Evolutionary conservation across 2,888 invertebrate genomes (phyloP).

Genomic region (Hymenopus coronatus): DNA sequence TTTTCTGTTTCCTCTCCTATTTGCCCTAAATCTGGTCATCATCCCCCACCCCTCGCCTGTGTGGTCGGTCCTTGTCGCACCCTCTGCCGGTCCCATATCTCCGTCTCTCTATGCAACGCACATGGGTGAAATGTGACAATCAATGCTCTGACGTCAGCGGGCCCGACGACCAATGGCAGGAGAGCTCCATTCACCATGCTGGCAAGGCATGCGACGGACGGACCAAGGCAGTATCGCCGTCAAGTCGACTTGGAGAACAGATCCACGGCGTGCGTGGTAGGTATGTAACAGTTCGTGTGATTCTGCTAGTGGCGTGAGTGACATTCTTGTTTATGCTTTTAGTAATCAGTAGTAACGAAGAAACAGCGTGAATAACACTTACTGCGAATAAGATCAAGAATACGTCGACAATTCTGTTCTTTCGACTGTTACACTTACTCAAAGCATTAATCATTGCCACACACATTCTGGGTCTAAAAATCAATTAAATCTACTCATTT

Average conservation of each 20-base stretch:
- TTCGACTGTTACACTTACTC: no score
- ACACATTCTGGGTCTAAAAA: no score
- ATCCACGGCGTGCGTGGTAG: background rate
- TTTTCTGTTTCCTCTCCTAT: background rate
- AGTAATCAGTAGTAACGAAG: no score
- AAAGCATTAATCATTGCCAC: no score
- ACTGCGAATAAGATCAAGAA: no score
- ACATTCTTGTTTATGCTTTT: no score
- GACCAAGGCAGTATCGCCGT: background rate
- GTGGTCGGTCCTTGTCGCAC: background rate
- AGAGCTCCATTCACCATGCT: conserved; percentile 63
- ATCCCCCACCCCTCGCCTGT: background rate
- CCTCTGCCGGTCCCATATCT: background rate
- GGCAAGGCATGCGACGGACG: background rate
- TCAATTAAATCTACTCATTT: no score
- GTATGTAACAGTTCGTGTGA: background rate
- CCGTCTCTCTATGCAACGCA: background rate
- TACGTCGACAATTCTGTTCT: no score
- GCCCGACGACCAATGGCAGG: conserved; percentile 57
- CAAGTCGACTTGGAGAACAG: background rate
- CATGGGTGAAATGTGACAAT: conserved; percentile 47
- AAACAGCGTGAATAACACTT: no score
- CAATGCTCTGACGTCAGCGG: conserved; percentile 73
- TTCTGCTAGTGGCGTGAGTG: no score
- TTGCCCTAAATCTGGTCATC: background rate